Percentiles rank a stretch among this genome's conserved stretches.
Evolutionary conservation across 2,797 vertebrate species (phyloP).

Genomic region (Parotocinclus haroldoi): DNA sequence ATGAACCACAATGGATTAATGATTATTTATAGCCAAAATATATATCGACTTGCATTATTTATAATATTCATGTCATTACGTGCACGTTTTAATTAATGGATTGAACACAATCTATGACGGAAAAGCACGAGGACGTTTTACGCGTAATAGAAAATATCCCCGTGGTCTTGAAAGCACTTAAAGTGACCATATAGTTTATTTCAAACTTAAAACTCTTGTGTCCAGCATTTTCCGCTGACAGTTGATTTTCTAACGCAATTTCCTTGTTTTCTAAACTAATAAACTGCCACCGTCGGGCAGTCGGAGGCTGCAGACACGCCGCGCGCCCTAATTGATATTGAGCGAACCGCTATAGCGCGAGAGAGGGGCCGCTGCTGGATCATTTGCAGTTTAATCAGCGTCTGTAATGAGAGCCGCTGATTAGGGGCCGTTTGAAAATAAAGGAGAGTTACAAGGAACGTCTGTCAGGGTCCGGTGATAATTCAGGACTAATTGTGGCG

Average conservation of each 20-base stretch:
- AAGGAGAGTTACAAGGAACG: conserved; percentile 99
- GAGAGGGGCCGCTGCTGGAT: conserved; percentile 98
- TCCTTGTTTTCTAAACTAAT: conserved; percentile 99
- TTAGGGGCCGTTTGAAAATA: conserved; percentile 91
- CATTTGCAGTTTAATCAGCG: conserved; percentile 99
- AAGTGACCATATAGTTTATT: conserved; percentile 21
- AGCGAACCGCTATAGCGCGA: conserved; percentile 93
- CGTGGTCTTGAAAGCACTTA: not conserved
- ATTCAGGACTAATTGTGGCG: conserved; percentile 95
- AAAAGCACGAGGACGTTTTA: not conserved
- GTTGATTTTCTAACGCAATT: conserved; percentile 97
- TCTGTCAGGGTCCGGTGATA: conserved; percentile 97
- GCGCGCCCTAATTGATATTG: conserved; percentile 99
- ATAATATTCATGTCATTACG: not conserved
- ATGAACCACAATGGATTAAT: not conserved
- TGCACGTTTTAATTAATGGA: not conserved
- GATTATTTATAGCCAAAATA: not conserved
- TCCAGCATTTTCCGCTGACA: conserved; percentile 66
- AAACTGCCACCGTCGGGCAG: conserved; percentile 87
- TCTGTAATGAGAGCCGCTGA: conserved; percentile 99
- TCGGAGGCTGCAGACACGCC: conserved; percentile 87
- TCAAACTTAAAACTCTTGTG: conserved; percentile 42
- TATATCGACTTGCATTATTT: not conserved
- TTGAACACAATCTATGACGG: not conserved
- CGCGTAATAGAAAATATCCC: not conserved